Evolutionary conservation across 1,140 invertebrate species (phyloP), one percentile per base, ranked within the genome.

Genomic region (Cyclargus thomasi): DNA sequence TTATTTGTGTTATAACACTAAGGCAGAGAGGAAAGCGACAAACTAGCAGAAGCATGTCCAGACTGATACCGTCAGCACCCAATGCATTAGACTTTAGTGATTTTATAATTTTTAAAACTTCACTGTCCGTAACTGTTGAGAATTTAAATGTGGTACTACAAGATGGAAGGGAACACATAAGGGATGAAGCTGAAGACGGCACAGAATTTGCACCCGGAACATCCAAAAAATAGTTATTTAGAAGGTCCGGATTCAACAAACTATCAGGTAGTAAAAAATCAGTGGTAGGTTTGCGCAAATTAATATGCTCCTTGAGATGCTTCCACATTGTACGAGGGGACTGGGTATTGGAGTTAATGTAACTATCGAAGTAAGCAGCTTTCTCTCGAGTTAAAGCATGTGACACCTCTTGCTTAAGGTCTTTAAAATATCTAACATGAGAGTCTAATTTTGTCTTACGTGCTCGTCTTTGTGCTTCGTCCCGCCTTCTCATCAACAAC

Each of bases 211-310:
- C 59, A 5, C 68, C 68, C 2, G 70, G 68, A 11, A 74, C 57
- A 64, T 74, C 64, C n/a, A 74, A 62, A 62, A 74, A 74, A 2
- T 65, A 53, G 11, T 57, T 17, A 65, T 71, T 70, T 21, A 69
- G 67, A 16, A n/a, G 10, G 21, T 70, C 23, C 20, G 74, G 70
- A 17, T 75, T 53, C n/a, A 23, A 53, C 8, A 65, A 21, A 53
- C 35, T 17, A 7, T n/a, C 8, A 21, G 65, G 57, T 1, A 67
- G 21, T 21, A 35, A 14, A 36, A 53, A 10, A 36, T 62, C 57
- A 6, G 62, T 14, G 14, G 8, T 62, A 29, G 23, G 6, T n/a
- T 20, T 62, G 10, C 47, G 62, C 20, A 62, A 62, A 47, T 18
- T 62, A 17, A 67, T 20, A 53, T 62, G 29, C 14, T 62, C 57